These are phyloP conservation scores for Albula goreensis DNA, from an alignment of 2,113 vertebrate genomes.

Conservation along the genomic window DNA sequence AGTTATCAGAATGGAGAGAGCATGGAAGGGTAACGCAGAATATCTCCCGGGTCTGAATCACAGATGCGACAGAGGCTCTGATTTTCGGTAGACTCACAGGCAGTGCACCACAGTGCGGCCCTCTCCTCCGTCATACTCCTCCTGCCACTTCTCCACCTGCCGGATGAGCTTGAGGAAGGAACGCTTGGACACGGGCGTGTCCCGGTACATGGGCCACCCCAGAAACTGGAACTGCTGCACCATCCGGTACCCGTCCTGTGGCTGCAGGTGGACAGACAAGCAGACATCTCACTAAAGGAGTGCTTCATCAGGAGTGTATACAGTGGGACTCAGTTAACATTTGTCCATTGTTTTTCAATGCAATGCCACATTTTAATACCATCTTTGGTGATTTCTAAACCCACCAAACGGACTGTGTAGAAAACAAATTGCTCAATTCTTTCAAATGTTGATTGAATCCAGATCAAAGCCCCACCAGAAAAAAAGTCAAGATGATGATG, in stretches of 20 bases:
- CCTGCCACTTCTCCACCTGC: conserved; percentile 89
- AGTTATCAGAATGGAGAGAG: too few relatives aligned
- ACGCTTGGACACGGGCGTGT: conserved; percentile 84
- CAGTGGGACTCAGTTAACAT: not conserved
- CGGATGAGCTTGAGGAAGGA: conserved; percentile 88
- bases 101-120: conserved; percentile 87
- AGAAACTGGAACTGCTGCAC: conserved; percentile 91
- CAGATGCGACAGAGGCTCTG: too few relatives aligned
- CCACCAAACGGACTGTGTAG: not conserved
- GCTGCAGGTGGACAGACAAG: conserved; percentile 54
- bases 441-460: not conserved
- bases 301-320: not conserved
- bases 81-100: conserved; percentile 70
- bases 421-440: not conserved
- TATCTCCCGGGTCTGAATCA: too few relatives aligned
- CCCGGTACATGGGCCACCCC: conserved; percentile 89
- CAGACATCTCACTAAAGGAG: not conserved
- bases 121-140: conserved; percentile 85
- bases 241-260: conserved; percentile 86
- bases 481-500: not conserved
- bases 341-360: not conserved
- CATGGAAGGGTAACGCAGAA: too few relatives aligned
- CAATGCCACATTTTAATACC: too few relatives aligned
- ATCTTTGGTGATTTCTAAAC: not conserved
- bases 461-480: not conserved